These are phyloP conservation scores for Centropus bengalensis DNA, from an alignment of 2,113 vertebrate species.

Conservation along the genomic window DNA sequence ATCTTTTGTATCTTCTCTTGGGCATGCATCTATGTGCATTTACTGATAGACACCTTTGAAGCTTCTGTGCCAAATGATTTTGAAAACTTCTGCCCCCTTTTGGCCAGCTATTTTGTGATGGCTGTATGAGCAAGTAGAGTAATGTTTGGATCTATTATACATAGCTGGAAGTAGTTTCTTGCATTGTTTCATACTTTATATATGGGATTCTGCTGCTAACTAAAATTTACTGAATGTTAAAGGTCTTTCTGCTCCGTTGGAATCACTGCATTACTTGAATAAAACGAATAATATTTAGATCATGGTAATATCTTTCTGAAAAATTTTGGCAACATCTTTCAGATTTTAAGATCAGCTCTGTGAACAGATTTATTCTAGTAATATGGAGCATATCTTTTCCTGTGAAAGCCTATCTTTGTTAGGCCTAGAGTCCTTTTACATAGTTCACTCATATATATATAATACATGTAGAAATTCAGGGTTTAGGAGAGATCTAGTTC, in stretches of 20 bases:
- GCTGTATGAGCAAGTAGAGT: neutral
- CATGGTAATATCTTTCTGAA: neutral
- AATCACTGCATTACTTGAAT: neutral
- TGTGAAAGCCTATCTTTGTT: neutral
- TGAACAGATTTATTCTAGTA: neutral
- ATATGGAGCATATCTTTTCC: neutral
- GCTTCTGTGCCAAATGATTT: neutral
- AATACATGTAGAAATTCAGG: neutral
- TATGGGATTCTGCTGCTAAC: neutral
- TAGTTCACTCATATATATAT: neutral
- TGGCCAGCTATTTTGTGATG: neutral
- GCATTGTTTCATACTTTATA: neutral
- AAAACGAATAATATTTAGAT: neutral
- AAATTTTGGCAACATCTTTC: neutral
- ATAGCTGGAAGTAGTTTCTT: neutral
- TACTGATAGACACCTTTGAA: neutral
- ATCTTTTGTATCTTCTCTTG: neutral
- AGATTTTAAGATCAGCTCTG: neutral
- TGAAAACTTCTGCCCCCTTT: neutral
- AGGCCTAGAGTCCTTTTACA: neutral
- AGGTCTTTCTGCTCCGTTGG: neutral
- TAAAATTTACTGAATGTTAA: neutral
- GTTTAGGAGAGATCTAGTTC: neutral
- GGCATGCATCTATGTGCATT: neutral
- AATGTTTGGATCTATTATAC: neutral